These are phyloP conservation scores for Ascidia mentula DNA, from an alignment of 23 tunicate species.

Conservation along the genomic window DNA sequence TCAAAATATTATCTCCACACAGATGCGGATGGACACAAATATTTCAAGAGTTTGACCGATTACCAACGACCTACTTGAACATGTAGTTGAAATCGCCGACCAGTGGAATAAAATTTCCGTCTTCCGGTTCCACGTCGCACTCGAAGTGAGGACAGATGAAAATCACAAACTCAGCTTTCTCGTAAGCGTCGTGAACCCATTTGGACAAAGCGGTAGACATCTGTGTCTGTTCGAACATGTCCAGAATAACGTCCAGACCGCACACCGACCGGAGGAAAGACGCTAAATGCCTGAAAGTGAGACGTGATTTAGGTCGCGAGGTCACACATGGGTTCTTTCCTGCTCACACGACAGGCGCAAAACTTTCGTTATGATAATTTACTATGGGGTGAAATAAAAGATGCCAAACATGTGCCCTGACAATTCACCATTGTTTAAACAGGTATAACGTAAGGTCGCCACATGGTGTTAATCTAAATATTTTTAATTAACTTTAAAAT, in stretches of 20 bases:
- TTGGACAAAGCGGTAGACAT: slow-evolving; percentile 11
- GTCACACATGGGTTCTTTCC: neutral
- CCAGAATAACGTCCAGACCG: slow-evolving; percentile 48
- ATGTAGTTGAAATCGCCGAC: slow-evolving; percentile 42
- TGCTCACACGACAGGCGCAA: too few species aligned
- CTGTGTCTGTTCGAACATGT: slow-evolving; percentile 42
- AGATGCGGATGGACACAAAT: too few species aligned
- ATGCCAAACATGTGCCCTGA: too few species aligned
- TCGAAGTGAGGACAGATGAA: slow-evolving; percentile 59
- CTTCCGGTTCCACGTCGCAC: neutral
- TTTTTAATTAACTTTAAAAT: too few species aligned
- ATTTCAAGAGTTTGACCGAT: too few species aligned
- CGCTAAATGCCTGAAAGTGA: slow-evolving; percentile 37
- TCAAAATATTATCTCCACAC: too few species aligned
- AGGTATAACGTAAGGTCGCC: too few species aligned
- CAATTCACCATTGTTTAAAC: too few species aligned
- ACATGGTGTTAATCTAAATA: too few species aligned
- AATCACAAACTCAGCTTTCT: slow-evolving; percentile 39
- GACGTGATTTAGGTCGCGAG: neutral
- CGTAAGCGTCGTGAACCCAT: slow-evolving; percentile 43
- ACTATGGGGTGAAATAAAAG: too few species aligned
- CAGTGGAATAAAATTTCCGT: neutral
- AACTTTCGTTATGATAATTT: too few species aligned
- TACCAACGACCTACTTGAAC: slow-evolving; percentile 49
- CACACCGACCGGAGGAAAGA: slow-evolving; percentile 44